Evolutionary conservation across 2,797 vertebrate genomes (phyloP), one percentile per base, ranked within the genome.

Genomic region (Epinephelus coioides): DNA sequence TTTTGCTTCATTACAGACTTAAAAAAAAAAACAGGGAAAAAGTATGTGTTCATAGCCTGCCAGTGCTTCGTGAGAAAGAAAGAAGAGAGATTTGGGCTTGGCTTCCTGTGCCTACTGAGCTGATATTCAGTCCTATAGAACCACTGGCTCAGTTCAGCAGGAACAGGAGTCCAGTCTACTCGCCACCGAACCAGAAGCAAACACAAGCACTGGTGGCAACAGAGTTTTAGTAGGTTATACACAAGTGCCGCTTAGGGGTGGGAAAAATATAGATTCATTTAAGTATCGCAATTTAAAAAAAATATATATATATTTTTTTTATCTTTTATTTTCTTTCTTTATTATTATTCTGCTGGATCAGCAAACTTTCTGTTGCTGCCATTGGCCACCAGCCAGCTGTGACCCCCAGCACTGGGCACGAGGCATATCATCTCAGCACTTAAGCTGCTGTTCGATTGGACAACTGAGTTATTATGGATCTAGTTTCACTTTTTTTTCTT

Each of bases 111-210:
- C 98, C 98, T 99, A 99, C 98, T 99, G 98, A 99, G 96, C 98
- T 99, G 98, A 99, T 98, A 96, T 97, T 93, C 98, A 99, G 98
- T 99, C 97, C 93, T 98, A 95, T 91, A 95, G 90, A 98, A 95
- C 96, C 93, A 98, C 98, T 99, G 98, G 98, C 97, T 99, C 98
- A 99, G 98, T 99, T 98, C 98, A 99, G 98, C 98, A 99, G 98
- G 97, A 99, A 99, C 98, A 99, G 98, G 98, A 98, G 98, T 98
- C 95, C 95, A 94, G 97, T 96, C 97, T 95, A 92, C 89, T 95
- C 94, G 74, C 75, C 78, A 82, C 46, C 82, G 19, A 72, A 71
- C 40, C 70, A 40, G 11, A 67, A 59, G 54, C 61, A n/a, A 59
- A 68, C 50, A 30, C 61, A 10, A 67, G 54, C 19, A 25, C 46